phyloP scores from a whole-genome alignment of 2,888 invertebrate genomes.

The Mimachlamys varia region DNA sequence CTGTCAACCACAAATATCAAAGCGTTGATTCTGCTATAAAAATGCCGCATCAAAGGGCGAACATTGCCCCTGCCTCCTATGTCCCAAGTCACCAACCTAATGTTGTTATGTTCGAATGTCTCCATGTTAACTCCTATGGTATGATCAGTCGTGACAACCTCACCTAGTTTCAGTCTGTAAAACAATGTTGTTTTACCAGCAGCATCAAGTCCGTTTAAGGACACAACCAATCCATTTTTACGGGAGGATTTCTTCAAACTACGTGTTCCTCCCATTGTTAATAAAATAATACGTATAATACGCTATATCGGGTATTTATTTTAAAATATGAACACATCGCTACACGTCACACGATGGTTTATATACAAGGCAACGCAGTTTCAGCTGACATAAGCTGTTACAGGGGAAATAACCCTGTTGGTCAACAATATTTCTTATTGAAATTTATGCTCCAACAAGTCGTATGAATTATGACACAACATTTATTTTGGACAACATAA shows the following conservation, averaged over 20 bases:
- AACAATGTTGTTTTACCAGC: conserved; percentile 66
- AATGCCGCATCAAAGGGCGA: conserved; percentile 63
- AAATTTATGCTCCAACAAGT: no score
- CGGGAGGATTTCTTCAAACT: conserved; percentile 20
- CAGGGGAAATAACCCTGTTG: background rate
- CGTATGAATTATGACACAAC: no score
- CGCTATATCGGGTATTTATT: background rate
- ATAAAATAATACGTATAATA: background rate
- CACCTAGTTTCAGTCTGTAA: conserved; percentile 63
- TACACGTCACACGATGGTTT: background rate
- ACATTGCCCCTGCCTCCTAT: conserved; percentile 64
- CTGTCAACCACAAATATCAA: conserved; percentile 69
- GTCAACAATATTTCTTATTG: no score
- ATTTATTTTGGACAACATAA: no score
- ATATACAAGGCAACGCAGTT: background rate
- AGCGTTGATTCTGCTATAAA: conserved; percentile 59
- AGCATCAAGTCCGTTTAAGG: conserved; percentile 63
- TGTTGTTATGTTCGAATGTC: conserved; percentile 56
- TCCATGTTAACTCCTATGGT: conserved; percentile 71
- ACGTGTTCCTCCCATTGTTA: background rate
- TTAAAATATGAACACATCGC: background rate
- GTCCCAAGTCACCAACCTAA: conserved; percentile 62
- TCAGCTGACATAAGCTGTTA: background rate
- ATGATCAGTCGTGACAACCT: conserved; percentile 67
- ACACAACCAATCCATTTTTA: conserved; percentile 44